Evolutionary conservation across 2,888 invertebrate genomes (phyloP), one percentile per base, ranked within the genome.

Genomic region (Drosophila suboccidentalis): DNA sequence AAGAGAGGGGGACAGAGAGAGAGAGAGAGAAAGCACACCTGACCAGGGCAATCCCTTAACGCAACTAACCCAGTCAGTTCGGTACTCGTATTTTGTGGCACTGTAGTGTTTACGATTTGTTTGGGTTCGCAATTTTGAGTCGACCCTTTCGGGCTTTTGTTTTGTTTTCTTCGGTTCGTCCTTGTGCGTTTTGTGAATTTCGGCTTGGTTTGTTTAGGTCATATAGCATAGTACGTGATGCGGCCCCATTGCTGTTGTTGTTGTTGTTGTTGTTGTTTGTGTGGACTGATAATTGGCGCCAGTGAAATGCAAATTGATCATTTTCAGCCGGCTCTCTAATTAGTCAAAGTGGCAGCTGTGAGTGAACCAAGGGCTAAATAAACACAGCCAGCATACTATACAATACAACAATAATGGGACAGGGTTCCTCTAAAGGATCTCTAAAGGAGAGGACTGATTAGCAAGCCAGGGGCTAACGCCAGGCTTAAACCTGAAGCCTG

Each of bases 301-400:
- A 78, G 75, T 87, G 78, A 88, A 84, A 85, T 90, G 84, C 89
- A 85, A 90, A 85, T 85, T 85, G 84, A 85, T 85, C 84, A 90
- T 88, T 90, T 82, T 86, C 69, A 85, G 83, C 69, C 66, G 83
- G 63, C 82, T 82, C 73, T 82, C 87, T 85, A 85, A 85, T 85
- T 85, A 85, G 84, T 83, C 90, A 90, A 88, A 85, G 90, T 90
- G 90, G 57, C 88, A 77, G 69, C 71, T 65, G 59, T 60, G 71
- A 57, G 63, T 53, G 59, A 71, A 57, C 83, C 59, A 54, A 65
- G 86, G 83, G 86, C 70, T 85, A 78, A 88, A 71, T 75, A 82
- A 87, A 83, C 85, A 88, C 47, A 34, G 19, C 17, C 55, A 57
- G 57, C 22, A 32, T 29, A 64, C 54, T 64, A 50, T 34, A 64